Evolutionary conservation across 2,797 vertebrate species (phyloP).

Genomic region (Pseudocheirus occidentalis): DNA sequence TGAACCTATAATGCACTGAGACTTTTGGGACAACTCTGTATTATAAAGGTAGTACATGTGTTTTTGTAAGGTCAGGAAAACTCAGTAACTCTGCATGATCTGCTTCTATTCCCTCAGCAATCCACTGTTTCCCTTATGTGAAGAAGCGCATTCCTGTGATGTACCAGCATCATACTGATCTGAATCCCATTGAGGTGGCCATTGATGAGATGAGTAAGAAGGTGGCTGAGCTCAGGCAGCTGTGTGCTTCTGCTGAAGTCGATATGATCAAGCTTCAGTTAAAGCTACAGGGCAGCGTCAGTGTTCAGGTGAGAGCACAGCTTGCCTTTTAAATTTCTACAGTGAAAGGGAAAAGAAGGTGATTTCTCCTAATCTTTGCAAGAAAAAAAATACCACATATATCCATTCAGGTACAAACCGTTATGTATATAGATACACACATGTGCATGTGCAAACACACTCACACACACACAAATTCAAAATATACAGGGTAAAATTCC

Average conservation of each 20-base stretch:
- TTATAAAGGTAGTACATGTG: not conserved
- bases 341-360: not conserved
- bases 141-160: constrained; percentile 98
- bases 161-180: constrained; percentile 97
- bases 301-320: constrained; percentile 91
- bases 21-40: not conserved
- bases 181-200: constrained; percentile 98
- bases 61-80: rapidly evolving
- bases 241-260: constrained; percentile 93
- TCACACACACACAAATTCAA: not conserved
- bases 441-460: no score
- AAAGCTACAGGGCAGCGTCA: constrained; percentile 96
- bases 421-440: no score
- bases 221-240: constrained; percentile 91
- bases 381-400: not conserved
- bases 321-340: not conserved
- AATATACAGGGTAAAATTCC: no score
- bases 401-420: not conserved
- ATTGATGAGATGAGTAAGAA: constrained; percentile 98
- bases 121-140: constrained; percentile 97
- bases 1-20: no score
- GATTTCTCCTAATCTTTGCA: not conserved
- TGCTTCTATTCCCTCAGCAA: constrained; percentile 85
- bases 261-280: constrained; percentile 99
- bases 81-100: not conserved